These are phyloP conservation scores for Emydocephalus ijimae DNA, from an alignment of 2,113 vertebrate species.

Conservation along the genomic window DNA sequence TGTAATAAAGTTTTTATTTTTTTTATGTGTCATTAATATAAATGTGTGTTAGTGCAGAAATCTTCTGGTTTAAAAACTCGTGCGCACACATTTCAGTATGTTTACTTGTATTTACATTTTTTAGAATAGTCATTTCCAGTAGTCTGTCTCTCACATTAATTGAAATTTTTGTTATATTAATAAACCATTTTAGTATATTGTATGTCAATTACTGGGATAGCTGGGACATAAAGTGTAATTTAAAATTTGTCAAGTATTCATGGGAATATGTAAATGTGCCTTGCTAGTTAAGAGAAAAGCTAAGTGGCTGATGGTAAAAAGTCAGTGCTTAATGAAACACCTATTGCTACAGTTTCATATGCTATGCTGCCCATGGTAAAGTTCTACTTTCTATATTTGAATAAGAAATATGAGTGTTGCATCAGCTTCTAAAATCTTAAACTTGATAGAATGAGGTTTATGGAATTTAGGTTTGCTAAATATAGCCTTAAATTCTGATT, in stretches of 20 bases:
- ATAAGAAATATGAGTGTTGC: conserved; percentile 64
- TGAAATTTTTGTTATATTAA: conserved; percentile 75
- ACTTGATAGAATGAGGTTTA: conserved; percentile 66
- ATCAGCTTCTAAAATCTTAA: conserved; percentile 67
- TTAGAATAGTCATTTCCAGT: conserved; percentile 81
- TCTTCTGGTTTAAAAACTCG: conserved; percentile 80
- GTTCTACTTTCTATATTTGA: conserved; percentile 64
- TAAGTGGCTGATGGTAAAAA: conserved; percentile 69
- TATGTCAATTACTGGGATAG: conserved; percentile 84
- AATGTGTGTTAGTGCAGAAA: conserved; percentile 85
- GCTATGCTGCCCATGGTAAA: conserved; percentile 74
- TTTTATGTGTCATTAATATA: conserved; percentile 89
- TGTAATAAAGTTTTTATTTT: conserved; percentile 99
- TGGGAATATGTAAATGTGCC: conserved; percentile 85
- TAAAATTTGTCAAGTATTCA: conserved; percentile 82
- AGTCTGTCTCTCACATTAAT: conserved; percentile 79
- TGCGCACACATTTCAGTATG: conserved; percentile 82
- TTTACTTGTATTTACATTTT: conserved; percentile 83
- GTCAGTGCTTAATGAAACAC: conserved; percentile 65
- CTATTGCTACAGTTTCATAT: conserved; percentile 70
- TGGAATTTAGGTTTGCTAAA: conserved; percentile 71
- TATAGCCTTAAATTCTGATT: conserved; percentile 78
- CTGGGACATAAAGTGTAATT: conserved; percentile 83
- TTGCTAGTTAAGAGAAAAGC: conserved; percentile 79
- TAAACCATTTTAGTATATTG: conserved; percentile 83